phyloP scores from a whole-genome alignment of 2,797 vertebrate genomes.

The Rallus crepitans region DNA sequence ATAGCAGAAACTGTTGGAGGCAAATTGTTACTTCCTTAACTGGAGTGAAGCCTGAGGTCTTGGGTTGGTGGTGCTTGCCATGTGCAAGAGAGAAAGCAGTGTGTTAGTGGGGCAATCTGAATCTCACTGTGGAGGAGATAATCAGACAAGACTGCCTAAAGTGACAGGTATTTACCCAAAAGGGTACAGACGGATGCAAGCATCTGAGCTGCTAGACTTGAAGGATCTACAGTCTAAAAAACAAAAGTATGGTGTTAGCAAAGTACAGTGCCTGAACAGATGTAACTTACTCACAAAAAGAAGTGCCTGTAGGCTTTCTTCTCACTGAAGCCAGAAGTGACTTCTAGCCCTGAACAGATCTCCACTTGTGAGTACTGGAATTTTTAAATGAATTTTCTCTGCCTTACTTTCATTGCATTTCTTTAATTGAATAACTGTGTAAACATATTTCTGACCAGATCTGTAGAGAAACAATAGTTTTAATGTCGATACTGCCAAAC shows the following conservation, averaged over 20 bases:
- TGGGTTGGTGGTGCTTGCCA: neutral
- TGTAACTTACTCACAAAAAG: slow-evolving; percentile 58
- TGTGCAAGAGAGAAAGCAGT: neutral
- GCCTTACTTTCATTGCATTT: neutral
- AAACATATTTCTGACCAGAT: neutral
- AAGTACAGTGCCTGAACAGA: slow-evolving; percentile 70
- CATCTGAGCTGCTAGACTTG: slow-evolving; percentile 73
- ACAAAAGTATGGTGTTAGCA: slow-evolving; percentile 65
- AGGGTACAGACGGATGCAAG: slow-evolving; percentile 58
- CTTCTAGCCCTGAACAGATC: slow-evolving; percentile 56
- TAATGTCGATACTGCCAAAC: neutral
- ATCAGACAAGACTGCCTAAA: neutral
- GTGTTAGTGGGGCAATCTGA: neutral
- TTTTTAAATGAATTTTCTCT: neutral
- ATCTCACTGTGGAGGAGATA: neutral
- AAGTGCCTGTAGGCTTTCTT: slow-evolving; percentile 52
- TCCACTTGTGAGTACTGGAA: neutral
- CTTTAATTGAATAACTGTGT: neutral
- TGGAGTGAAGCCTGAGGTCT: neutral
- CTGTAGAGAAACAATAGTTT: neutral
- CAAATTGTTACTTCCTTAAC: neutral
- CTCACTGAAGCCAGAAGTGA: slow-evolving; percentile 54
- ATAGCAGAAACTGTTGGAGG: neutral
- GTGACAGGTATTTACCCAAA: slow-evolving; percentile 66
- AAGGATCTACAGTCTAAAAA: slow-evolving; percentile 65